Percentiles rank a stretch among this genome's conserved stretches.
Evolutionary conservation across 23 tunicate genomes (phyloP).

Genomic region (Oikopleura albicans): DNA sequence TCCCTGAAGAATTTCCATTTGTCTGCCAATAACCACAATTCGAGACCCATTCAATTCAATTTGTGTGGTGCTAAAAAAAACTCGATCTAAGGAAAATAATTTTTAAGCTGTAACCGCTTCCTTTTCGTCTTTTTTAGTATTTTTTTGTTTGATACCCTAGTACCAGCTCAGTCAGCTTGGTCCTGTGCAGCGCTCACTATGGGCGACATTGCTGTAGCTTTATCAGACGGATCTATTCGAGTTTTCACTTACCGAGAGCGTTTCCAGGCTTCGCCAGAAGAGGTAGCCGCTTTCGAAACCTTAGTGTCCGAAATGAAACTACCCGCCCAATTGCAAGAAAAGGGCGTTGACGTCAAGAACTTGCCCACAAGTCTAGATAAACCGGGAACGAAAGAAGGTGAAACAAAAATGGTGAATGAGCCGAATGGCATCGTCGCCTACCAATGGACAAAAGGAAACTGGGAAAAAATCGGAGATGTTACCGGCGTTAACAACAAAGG

Average conservation of each 20-base stretch:
- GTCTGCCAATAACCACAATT: too few species aligned
- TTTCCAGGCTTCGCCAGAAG: conserved; percentile 28
- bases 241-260: conserved; percentile 25
- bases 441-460: conserved; percentile 42
- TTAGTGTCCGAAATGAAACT: conserved; percentile 27
- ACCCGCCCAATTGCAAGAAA: conserved; percentile 20
- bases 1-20: too few species aligned
- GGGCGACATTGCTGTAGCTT: conserved; percentile 50
- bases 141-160: too few species aligned
- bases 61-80: too few species aligned
- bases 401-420: conserved; percentile 39
- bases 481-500: conserved; percentile 28
- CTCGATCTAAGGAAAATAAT: too few species aligned
- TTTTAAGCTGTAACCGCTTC: too few species aligned
- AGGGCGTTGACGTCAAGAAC: conserved; percentile 17
- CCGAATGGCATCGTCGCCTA: conserved; percentile 33
- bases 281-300: conserved; percentile 32
- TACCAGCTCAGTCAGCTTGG: neutral
- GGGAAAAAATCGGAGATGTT: conserved; percentile 74
- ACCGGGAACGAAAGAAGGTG: conserved; percentile 59
- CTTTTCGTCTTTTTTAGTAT: too few species aligned
- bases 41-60: too few species aligned
- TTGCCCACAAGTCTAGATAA: neutral
- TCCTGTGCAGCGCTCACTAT: neutral
- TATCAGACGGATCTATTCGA: conserved; percentile 53